These are phyloP conservation scores for Xerus rutilus DNA, from an alignment of 2,797 vertebrate genomes.

Conservation along the genomic window DNA sequence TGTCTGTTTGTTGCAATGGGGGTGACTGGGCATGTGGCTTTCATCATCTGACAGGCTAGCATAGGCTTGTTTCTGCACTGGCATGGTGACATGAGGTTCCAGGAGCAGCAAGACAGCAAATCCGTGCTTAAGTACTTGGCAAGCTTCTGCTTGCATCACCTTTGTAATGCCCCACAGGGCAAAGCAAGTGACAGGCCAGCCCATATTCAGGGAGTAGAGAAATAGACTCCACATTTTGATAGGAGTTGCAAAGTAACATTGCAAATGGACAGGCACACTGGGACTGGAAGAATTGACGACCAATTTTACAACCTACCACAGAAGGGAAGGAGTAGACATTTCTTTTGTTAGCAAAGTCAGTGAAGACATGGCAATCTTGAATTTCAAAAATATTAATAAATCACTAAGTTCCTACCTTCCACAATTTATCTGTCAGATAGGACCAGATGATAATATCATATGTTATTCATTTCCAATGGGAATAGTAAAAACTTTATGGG, in stretches of 20 bases:
- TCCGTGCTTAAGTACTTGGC: neutral
- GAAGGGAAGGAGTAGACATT: slow-evolving; percentile 35
- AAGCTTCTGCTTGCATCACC: neutral
- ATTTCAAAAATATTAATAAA: slow-evolving; percentile 51
- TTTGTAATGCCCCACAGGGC: neutral
- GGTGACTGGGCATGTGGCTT: slow-evolving; percentile 15
- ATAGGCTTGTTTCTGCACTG: slow-evolving; percentile 1
- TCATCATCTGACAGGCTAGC: neutral
- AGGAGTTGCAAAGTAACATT: neutral
- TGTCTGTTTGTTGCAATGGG: neutral
- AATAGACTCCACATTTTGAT: slow-evolving; percentile 33
- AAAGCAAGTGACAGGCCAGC: neutral
- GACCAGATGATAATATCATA: slow-evolving; percentile 56
- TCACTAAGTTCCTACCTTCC: slow-evolving; percentile 24
- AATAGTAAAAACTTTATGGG: slow-evolving; percentile 62
- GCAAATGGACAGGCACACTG: neutral
- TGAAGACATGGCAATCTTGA: slow-evolving; percentile 5
- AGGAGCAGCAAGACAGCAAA: neutral
- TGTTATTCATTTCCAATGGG: slow-evolving; percentile 67
- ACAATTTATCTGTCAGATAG: slow-evolving; percentile 49
- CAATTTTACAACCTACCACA: neutral
- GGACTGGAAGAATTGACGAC: neutral
- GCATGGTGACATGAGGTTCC: neutral
- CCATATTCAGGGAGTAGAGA: slow-evolving; percentile 13
- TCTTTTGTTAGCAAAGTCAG: slow-evolving; percentile 47